These are phyloP conservation scores for Himalopsyche tibetana DNA, from an alignment of 2,888 invertebrate species.

Conservation along the genomic window DNA sequence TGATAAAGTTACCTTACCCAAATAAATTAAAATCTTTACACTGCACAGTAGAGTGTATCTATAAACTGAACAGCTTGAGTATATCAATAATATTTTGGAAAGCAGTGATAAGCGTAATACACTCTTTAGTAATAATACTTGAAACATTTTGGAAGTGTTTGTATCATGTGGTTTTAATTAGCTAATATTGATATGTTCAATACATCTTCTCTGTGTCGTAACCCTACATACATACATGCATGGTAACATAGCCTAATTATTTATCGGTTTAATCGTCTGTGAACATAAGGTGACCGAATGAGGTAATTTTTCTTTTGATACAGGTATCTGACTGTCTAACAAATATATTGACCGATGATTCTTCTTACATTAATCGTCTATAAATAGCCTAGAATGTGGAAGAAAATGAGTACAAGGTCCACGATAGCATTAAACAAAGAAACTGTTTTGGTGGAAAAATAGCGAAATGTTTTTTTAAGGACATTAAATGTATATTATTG, in stretches of 20 bases:
- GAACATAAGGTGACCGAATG: neutral
- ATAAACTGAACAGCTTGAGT: neutral
- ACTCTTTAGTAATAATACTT: neutral
- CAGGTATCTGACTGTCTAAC: neutral
- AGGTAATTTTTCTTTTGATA: conserved; percentile 31
- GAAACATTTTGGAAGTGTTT: neutral
- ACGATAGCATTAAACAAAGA: conserved; percentile 14
- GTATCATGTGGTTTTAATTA: conserved; percentile 7
- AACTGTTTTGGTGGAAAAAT: conserved; percentile 12
- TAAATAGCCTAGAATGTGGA: conserved; percentile 48
- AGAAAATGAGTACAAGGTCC: conserved; percentile 51
- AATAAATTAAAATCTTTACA: too few species aligned
- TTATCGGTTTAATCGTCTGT: conserved; percentile 1
- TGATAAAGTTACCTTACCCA: too few species aligned
- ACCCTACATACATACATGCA: neutral
- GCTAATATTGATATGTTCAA: neutral
- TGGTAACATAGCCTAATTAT: conserved; percentile 18
- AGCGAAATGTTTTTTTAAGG: neutral
- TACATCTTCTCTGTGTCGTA: neutral
- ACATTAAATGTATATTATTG: neutral
- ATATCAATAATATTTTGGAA: neutral
- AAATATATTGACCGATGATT: neutral
- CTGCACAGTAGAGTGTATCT: too few species aligned
- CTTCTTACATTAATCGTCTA: conserved; percentile 42
- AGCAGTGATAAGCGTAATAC: neutral